These are phyloP conservation scores for Stegostoma tigrinum DNA, from an alignment of 2,113 vertebrate species.

Conservation along the genomic window DNA sequence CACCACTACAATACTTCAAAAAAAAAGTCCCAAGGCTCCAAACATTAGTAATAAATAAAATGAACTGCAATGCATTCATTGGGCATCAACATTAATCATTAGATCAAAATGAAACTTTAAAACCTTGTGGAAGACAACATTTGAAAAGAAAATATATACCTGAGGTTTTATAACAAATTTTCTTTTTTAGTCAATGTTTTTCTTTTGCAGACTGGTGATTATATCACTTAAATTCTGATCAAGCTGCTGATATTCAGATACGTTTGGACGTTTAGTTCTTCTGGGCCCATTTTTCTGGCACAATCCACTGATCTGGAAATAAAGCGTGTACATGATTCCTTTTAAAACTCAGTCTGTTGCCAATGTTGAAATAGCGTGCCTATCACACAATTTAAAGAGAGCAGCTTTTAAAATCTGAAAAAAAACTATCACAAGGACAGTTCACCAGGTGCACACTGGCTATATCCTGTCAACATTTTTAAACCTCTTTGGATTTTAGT, in stretches of 20 bases:
- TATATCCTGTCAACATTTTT: neutral
- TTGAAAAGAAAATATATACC: neutral
- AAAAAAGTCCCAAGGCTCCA: neutral
- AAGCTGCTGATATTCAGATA: neutral
- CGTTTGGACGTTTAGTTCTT: neutral
- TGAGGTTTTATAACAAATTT: neutral
- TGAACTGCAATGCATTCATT: neutral
- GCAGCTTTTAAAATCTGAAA: neutral
- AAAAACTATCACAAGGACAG: neutral
- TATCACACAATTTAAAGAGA: neutral
- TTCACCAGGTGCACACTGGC: neutral
- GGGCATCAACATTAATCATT: neutral
- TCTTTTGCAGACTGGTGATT: conserved; percentile 21
- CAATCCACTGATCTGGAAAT: neutral
- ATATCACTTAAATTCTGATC: conserved; percentile 33
- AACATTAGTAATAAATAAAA: neutral
- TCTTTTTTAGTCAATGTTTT: neutral
- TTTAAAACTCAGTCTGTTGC: neutral
- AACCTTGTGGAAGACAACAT: neutral
- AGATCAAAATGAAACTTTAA: neutral
- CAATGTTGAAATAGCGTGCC: neutral
- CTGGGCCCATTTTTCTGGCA: neutral
- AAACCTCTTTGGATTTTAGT: neutral
- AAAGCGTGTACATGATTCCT: neutral
- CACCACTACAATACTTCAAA: neutral